These are phyloP conservation scores for Drosophila rubida DNA, from an alignment of 2,888 invertebrate species.

Conservation along the genomic window DNA sequence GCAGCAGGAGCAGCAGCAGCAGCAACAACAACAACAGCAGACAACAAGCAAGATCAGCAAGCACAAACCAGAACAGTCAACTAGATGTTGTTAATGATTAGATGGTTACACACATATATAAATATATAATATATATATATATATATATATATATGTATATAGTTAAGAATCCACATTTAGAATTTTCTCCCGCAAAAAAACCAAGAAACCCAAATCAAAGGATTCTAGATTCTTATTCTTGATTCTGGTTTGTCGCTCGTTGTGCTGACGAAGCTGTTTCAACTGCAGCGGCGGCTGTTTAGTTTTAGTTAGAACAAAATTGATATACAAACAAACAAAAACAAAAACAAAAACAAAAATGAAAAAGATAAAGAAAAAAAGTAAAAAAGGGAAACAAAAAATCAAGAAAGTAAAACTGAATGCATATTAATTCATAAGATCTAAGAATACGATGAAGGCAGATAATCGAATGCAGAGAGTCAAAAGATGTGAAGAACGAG, in stretches of 20 bases:
- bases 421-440: conserved; percentile 41
- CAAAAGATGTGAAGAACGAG: background rate
- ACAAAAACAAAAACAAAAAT: conserved; percentile 19
- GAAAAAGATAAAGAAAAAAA: background rate
- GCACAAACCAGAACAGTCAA: conserved; percentile 19
- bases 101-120: conserved; percentile 19
- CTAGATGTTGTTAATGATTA: conserved; percentile 33
- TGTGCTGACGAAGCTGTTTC: conserved; percentile 20
- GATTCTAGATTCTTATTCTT: conserved; percentile 25
- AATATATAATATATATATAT: conserved; percentile 2
- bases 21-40: conserved; percentile 4
- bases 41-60: conserved; percentile 2
- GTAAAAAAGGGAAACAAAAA: background rate
- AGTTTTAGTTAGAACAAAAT: conserved; percentile 78
- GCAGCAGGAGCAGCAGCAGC: background rate
- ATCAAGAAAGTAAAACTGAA: conserved; percentile 1
- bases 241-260: conserved; percentile 12
- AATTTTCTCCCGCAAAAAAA: background rate
- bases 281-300: conserved; percentile 65
- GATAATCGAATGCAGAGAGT: conserved; percentile 4
- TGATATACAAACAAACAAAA: conserved; percentile 39
- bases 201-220: conserved; percentile 3
- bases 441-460: conserved; percentile 22
- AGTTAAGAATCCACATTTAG: conserved; percentile 10
- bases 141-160: conserved; percentile 18